Conservation (phyloP, 2,797 vertebrate species). For the Melanotaenia trifasciata region DNA sequence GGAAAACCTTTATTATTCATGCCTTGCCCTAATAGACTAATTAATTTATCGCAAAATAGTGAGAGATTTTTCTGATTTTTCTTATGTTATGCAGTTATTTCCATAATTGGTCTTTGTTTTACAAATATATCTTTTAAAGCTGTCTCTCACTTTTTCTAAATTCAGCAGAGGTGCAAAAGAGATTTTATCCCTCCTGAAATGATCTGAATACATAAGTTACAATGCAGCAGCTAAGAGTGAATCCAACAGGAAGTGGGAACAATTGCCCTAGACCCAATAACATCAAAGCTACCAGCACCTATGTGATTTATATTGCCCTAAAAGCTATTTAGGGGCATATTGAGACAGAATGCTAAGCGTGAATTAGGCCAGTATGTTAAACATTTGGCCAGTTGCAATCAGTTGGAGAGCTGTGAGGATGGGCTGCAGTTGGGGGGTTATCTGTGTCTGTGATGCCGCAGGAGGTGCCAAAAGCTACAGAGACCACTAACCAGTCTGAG, state of each 20-base stretch:
- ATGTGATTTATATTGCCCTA: conserved; percentile 65
- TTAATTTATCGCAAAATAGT: conserved; percentile 82
- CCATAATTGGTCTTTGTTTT: conserved; percentile 83
- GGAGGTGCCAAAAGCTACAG: conserved; percentile 82
- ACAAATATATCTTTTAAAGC: conserved; percentile 79
- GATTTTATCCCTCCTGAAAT: conserved; percentile 56
- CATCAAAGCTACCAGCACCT: conserved; percentile 55
- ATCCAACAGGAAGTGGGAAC: conserved; percentile 50
- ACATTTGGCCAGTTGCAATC: conserved; percentile 79
- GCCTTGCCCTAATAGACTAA: conserved; percentile 83
- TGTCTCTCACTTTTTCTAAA: conserved; percentile 65
- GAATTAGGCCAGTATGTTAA: conserved; percentile 74
- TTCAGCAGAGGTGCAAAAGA: conserved; percentile 41
- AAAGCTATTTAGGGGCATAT: conserved; percentile 69
- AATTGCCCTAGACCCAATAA: conserved; percentile 55
- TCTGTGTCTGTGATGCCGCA: conserved; percentile 61
- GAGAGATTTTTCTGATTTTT: conserved; percentile 63
- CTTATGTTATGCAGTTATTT: conserved; percentile 81
- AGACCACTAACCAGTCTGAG: conserved; percentile 73
- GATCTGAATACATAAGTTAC: conserved; percentile 51
- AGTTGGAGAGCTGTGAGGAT: conserved; percentile 67
- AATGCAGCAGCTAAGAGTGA: conserved; percentile 29
- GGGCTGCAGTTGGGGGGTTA: conserved; percentile 63
- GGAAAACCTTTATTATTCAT: conserved; percentile 78
- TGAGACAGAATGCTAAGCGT: conserved; percentile 70